phyloP scores from a whole-genome alignment of 2,797 vertebrate genomes.

The Intellagama lesueurii region DNA sequence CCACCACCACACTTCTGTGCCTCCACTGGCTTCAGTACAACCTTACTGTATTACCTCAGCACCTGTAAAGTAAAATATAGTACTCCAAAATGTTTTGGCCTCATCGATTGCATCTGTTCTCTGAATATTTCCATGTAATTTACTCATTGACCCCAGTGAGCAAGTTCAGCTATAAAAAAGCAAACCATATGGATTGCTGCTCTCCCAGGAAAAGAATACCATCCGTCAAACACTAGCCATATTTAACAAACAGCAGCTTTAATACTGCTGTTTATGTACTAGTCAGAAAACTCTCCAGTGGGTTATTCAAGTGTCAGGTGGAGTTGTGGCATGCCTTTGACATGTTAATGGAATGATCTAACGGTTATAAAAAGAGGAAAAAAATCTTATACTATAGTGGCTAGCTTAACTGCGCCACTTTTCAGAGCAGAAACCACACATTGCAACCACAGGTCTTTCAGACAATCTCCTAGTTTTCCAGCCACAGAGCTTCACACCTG shows the following conservation, averaged over 20 bases:
- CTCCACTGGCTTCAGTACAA: background rate
- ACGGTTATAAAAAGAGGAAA: background rate
- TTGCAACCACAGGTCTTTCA: slow-evolving; percentile 20
- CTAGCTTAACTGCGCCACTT: background rate
- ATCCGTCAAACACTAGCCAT: background rate
- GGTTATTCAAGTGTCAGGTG: background rate
- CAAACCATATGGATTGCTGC: background rate
- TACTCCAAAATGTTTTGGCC: slow-evolving; percentile 21
- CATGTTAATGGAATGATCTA: slow-evolving; percentile 26
- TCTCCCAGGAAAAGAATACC: slow-evolving; percentile 30
- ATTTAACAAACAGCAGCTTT: background rate
- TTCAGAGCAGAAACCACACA: background rate
- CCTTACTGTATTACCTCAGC: background rate
- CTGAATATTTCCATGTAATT: slow-evolving; percentile 44
- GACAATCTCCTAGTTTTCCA: background rate
- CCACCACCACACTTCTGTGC: background rate
- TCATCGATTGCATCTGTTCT: background rate
- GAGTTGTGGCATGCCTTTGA: slow-evolving; percentile 20
- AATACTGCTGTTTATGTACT: background rate
- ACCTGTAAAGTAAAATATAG: background rate
- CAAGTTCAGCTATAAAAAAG: background rate
- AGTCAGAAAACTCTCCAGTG: background rate
- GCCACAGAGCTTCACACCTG: background rate
- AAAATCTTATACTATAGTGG: slow-evolving; percentile 11
- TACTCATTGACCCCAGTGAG: slow-evolving; percentile 7